These are phyloP conservation scores for Dicycla oo DNA, from an alignment of 2,888 invertebrate genomes.

Conservation along the genomic window DNA sequence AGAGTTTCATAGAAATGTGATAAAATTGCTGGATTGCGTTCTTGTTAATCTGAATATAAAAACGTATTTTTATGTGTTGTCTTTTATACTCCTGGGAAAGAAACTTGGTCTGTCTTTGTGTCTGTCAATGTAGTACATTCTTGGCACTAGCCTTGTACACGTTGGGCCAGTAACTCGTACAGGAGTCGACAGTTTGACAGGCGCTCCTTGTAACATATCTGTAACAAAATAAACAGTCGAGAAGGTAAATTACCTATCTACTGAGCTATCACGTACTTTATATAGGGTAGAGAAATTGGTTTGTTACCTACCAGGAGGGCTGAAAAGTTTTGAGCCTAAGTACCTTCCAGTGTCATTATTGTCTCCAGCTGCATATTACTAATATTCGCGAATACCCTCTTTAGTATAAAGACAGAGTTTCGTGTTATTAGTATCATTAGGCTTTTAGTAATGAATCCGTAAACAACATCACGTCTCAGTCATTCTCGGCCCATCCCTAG, in stretches of 20 bases:
- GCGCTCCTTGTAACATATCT: conserved; percentile 21
- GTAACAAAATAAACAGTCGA: conserved; percentile 25
- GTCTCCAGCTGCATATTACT: too few species aligned
- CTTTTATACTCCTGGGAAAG: conserved; percentile 50
- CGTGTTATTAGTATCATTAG: too few species aligned
- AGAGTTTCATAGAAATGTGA: conserved; percentile 57
- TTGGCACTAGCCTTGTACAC: conserved; percentile 45
- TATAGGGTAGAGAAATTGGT: background rate
- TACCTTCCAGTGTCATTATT: too few species aligned
- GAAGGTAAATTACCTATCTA: background rate
- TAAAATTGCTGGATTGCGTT: conserved; percentile 55
- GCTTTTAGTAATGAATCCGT: too few species aligned
- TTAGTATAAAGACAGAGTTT: too few species aligned
- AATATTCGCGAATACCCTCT: too few species aligned
- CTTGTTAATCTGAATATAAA: conserved; percentile 50
- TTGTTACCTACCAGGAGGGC: too few species aligned
- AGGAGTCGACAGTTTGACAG: conserved; percentile 20
- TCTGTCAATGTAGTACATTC: conserved; percentile 38
- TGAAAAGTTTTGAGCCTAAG: too few species aligned
- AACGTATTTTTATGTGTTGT: conserved; percentile 12
- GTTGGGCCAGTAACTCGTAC: conserved; percentile 35
- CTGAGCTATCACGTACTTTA: background rate
- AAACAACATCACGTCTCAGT: too few species aligned
- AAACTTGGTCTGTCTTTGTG: background rate
- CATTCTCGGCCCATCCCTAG: too few species aligned